phyloP scores from a whole-genome alignment of 2,888 invertebrate genomes.

The Clusia tigrina region DNA sequence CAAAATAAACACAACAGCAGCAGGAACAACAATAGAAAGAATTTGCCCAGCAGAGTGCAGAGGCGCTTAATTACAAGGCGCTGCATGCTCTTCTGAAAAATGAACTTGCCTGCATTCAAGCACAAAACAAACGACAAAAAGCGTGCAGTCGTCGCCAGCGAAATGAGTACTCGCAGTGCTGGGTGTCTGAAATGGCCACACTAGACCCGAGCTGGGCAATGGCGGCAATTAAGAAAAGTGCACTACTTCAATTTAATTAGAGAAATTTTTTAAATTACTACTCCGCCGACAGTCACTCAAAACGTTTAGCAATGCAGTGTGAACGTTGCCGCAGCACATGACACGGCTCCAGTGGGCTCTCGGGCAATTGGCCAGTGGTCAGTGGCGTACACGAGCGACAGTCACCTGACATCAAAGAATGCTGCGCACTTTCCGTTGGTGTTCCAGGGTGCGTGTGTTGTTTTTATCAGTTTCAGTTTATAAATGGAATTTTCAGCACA shows the following conservation, averaged over 20 bases:
- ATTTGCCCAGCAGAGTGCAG: background rate
- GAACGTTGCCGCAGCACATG: background rate
- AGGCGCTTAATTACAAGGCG: conserved; percentile 21
- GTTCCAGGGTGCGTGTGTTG: too few species aligned
- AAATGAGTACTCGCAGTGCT: background rate
- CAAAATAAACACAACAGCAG: conserved; percentile 1
- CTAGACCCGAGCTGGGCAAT: background rate
- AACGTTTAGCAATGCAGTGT: background rate
- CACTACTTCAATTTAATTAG: conserved; percentile 11
- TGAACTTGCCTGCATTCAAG: conserved; percentile 6
- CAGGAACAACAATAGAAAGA: background rate
- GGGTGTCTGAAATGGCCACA: too few species aligned
- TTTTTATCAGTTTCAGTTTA: too few species aligned
- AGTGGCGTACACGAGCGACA: background rate
- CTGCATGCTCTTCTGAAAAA: conserved; percentile 2
- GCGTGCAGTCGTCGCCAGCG: background rate
- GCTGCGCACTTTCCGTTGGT: too few species aligned
- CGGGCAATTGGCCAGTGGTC: too few species aligned
- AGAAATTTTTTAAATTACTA: conserved; percentile 7
- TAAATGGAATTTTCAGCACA: too few species aligned
- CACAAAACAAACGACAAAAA: conserved; percentile 1
- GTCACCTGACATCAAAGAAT: background rate
- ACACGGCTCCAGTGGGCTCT: background rate
- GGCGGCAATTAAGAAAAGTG: background rate
- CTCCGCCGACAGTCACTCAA: background rate